Evolutionary conservation across 2,113 vertebrate species (phyloP).

Genomic region (Engraulis encrasicolus): DNA sequence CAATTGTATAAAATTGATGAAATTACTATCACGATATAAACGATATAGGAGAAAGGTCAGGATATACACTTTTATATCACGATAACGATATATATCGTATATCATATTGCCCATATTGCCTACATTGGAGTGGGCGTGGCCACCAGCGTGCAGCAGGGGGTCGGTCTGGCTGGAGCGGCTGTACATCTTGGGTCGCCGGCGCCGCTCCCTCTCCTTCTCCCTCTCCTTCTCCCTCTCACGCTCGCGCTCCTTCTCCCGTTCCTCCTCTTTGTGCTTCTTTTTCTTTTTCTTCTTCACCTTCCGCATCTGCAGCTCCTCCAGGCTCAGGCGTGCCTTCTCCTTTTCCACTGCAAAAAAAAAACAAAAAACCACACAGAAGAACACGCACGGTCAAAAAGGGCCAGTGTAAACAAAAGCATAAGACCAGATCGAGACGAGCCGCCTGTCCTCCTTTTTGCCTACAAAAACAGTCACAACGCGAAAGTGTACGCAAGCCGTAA

Average conservation of each 20-base stretch:
- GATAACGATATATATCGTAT: too few relatives aligned
- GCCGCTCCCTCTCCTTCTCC: slow-evolving; percentile 95
- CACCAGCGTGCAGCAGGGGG: slow-evolving; percentile 36
- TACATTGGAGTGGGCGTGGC: too few relatives aligned
- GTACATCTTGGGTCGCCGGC: slow-evolving; percentile 94
- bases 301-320: slow-evolving; percentile 92
- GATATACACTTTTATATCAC: too few relatives aligned
- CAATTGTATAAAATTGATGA: too few relatives aligned
- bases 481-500: not conserved
- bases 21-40: too few relatives aligned
- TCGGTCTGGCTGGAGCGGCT: slow-evolving; percentile 95
- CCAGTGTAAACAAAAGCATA: not conserved
- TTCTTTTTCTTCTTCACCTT: slow-evolving; percentile 99
- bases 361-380: not conserved
- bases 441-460: too few relatives aligned
- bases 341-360: slow-evolving; percentile 79
- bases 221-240: slow-evolving; percentile 99
- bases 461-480: not conserved
- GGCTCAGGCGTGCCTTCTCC: slow-evolving; percentile 85
- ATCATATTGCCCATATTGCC: too few relatives aligned
- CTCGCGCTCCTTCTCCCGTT: too few relatives aligned
- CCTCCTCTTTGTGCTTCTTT: slow-evolving; percentile 98
- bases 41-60: too few relatives aligned
- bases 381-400: not conserved
- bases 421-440: too few relatives aligned